Base-by-base conservation (phyloP, 2,888 invertebrate genomes). In the Drosophila maculinotata region DNA sequence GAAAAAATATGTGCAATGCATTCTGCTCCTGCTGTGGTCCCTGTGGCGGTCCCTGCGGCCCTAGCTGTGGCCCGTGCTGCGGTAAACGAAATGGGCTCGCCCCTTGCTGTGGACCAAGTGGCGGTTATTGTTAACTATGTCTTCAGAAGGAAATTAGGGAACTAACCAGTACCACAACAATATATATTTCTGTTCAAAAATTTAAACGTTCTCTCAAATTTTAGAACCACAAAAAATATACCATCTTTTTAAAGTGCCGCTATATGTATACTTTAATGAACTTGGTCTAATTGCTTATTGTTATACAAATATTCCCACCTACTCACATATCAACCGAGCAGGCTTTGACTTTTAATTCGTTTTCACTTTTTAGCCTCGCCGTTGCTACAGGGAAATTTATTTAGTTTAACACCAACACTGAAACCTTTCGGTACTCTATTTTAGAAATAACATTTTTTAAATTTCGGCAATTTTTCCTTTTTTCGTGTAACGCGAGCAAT, bases 1-100 rank as follows among this genome's bases (percentile, higher is more conserved):
- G 2, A 3, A 23, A 35, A 47, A 79, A 48, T 38, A 75, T 79
- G 70, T 79, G 78, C 26, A 44, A 54, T 48, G 42, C 70, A 1
- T 68, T 75, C 54, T 51, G 58, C n/a, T 56, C 74, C 0, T 65
- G 62, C 38, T 66, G 71, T 36, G 31, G 20, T 6, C 54, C 56
- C 2, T 66, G 35, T 8, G 45, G 56, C 6, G 62, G 35, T 3
- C 9, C 47, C 12, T 62, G 45, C 26, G 33, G 52, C 1, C 26
- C 54, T 1, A 26, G 52, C 0, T 63, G 70, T 6, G 57, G 39
- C 2, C 52, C 56, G 1, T 69, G 63, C 23, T 20, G 57, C 1
- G 4, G n/a, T n/a, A n/a, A n/a, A n/a, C n/a, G n/a, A n/a, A n/a
- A n/a, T n/a, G n/a, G n/a, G 23, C 1, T 38, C 44, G 0, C 33